Percentiles rank a stretch among this genome's conserved stretches.
phyloP scores from a whole-genome alignment of 2,797 vertebrate genomes.

The Urocyon cinereoargenteus region DNA sequence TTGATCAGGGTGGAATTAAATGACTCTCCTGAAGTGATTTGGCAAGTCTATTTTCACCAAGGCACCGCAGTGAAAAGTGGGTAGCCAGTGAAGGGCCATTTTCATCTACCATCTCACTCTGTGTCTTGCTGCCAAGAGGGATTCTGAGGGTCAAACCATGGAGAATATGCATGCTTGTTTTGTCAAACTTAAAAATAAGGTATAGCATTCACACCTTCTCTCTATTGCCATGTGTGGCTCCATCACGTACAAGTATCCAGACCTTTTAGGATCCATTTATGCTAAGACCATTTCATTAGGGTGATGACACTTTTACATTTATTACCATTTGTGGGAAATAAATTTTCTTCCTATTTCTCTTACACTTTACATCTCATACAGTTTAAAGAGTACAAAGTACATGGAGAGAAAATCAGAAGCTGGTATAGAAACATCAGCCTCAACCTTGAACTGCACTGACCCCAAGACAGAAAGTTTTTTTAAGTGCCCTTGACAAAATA shows the following conservation, averaged over 20 bases:
- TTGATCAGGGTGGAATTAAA: slow-evolving; percentile 78
- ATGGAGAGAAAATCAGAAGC: neutral
- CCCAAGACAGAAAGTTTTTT: neutral
- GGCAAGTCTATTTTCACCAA: slow-evolving; percentile 44
- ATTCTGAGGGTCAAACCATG: neutral
- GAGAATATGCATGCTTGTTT: neutral
- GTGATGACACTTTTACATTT: neutral
- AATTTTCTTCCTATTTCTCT: slow-evolving; percentile 1
- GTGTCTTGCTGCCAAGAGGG: neutral
- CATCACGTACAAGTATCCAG: neutral
- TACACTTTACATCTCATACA: neutral
- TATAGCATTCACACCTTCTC: neutral
- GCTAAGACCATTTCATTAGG: neutral
- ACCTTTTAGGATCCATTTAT: neutral
- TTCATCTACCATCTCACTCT: neutral
- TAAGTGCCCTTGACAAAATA: neutral
- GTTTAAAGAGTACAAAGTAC: neutral
- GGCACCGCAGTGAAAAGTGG: neutral
- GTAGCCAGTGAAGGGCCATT: neutral
- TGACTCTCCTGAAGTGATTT: slow-evolving; percentile 48
- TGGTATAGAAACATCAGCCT: neutral
- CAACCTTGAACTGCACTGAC: neutral
- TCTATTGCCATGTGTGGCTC: neutral
- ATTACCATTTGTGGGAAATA: neutral
- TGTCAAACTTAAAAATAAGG: neutral